Evolutionary conservation across 2,797 vertebrate genomes (phyloP).

Genomic region (Fundulus diaphanus): DNA sequence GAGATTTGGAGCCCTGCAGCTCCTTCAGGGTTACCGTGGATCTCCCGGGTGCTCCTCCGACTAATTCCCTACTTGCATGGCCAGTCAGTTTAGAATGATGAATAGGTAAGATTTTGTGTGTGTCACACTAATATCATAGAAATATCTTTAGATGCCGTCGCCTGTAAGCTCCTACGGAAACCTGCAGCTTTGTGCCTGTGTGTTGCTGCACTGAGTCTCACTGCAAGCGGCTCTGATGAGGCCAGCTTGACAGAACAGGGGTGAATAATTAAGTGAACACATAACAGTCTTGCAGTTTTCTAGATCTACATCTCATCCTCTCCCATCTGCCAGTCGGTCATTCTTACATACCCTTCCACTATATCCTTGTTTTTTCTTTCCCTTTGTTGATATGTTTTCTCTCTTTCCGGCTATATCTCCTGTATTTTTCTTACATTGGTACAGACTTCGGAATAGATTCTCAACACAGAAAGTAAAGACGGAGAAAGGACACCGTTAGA

Average conservation of each 20-base stretch:
- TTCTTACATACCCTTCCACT: slow-evolving; percentile 17
- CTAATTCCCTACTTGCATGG: background rate
- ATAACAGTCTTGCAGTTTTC: slow-evolving; percentile 52
- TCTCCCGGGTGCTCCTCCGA: background rate
- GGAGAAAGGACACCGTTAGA: background rate
- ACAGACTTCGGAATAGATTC: background rate
- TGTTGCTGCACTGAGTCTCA: slow-evolving; percentile 25
- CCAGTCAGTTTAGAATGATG: too few relatives aligned
- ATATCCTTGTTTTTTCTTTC: background rate
- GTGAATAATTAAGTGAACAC: slow-evolving; percentile 72
- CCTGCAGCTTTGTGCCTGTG: slow-evolving; percentile 27
- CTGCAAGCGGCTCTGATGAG: slow-evolving; percentile 58
- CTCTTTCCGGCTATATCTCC: background rate
- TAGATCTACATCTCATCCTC: slow-evolving; percentile 22
- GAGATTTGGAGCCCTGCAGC: too few relatives aligned
- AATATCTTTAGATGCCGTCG: background rate
- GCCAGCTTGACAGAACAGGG: slow-evolving; percentile 64
- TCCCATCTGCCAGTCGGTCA: slow-evolving; percentile 36
- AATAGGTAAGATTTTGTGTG: background rate
- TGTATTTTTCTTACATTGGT: background rate
- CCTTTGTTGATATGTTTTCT: background rate
- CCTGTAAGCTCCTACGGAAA: slow-evolving; percentile 8
- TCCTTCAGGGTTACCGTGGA: too few relatives aligned
- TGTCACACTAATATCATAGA: background rate
- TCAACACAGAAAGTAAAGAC: background rate